A percentile compares a stretch with the other conserved stretches of the same genome.
phyloP scores from a whole-genome alignment of 1,140 invertebrate species.

The Sipha flava region DNA sequence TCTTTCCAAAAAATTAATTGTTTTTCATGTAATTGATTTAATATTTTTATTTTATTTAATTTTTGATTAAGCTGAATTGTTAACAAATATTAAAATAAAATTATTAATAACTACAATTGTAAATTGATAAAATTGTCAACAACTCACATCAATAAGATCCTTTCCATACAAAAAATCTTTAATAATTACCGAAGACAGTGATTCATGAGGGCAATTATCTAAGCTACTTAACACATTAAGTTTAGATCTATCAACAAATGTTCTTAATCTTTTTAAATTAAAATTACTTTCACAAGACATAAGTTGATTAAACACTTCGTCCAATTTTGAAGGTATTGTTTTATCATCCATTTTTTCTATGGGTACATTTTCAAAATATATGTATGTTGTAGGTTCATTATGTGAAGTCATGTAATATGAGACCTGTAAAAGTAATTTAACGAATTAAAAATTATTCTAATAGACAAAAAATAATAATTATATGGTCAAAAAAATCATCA shows the following conservation, averaged over 20 bases:
- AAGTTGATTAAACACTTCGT: slow-evolving; percentile 50
- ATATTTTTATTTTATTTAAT: slow-evolving; percentile 59
- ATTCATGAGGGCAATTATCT: slow-evolving; percentile 67
- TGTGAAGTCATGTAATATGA: slow-evolving; percentile 62
- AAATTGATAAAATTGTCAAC: too few relatives aligned
- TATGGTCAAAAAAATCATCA: too few relatives aligned
- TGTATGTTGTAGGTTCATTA: slow-evolving; percentile 56
- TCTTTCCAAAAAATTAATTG: slow-evolving; percentile 60
- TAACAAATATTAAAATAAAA: slow-evolving; percentile 36
- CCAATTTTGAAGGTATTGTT: slow-evolving; percentile 49
- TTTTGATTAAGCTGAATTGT: slow-evolving; percentile 58
- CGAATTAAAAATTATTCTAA: neutral
- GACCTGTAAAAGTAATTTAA: slow-evolving; percentile 49
- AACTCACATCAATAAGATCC: slow-evolving; percentile 63
- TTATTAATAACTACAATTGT: too few relatives aligned
- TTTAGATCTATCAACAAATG: slow-evolving; percentile 62
- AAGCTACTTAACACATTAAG: slow-evolving; percentile 61
- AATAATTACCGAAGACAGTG: slow-evolving; percentile 65
- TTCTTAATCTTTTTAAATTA: slow-evolving; percentile 65
- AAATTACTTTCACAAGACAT: slow-evolving; percentile 49
- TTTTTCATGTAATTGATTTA: slow-evolving; percentile 57
- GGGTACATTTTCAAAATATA: slow-evolving; percentile 71
- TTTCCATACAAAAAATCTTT: slow-evolving; percentile 75
- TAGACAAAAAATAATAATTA: neutral
- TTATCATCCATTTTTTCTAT: slow-evolving; percentile 56